Evolutionary conservation across 2,113 vertebrate genomes (phyloP), one percentile per base, ranked within the genome.

Genomic region (Tachycineta bicolor): DNA sequence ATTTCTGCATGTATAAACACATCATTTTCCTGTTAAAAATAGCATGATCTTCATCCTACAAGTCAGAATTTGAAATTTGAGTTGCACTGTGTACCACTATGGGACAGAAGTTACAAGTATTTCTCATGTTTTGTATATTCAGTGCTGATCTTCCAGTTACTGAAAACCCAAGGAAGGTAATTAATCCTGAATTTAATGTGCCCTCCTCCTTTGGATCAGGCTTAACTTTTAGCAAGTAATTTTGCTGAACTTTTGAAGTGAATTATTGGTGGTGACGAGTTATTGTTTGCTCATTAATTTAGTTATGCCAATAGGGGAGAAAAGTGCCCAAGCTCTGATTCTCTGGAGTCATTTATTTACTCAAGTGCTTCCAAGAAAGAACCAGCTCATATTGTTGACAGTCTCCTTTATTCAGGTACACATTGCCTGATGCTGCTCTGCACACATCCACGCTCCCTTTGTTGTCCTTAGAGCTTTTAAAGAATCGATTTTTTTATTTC

Each of bases 321-420:
- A 78, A 62, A 90, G n/a, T 70, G 53, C 83, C 59, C 75, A 49
- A 87, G 58, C 83, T 87, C 14, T 41, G 49, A 64, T 52, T 90
- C 85, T 93, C 79, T 65, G 28, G 88, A 81, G 47, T 90, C 5
- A 41, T 77, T 91, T 96, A 77, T 96, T 96, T 90, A 62, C 75
- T 90, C 73, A 20, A 78, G 28, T 83, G 31, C 83, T 94, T 95
- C 93, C 76, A 86, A 88, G 95, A 78, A 93, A 82, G 70, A 83
- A 12, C 39, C 47, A 50, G 64, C 62, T 77, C 60, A 28, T 39
- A 33, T 37, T 93, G 71, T 90, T 93, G 75, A 85, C 84, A 63
- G 0, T 80, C 68, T 86, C 53, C 60, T 80, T 93, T 82, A 75
- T 94, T 92, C 56, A 94, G 90, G 83, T 95, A 79, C 60, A 7